phyloP scores from a whole-genome alignment of 2,113 vertebrate species.

The Thomomys bottae region DNA sequence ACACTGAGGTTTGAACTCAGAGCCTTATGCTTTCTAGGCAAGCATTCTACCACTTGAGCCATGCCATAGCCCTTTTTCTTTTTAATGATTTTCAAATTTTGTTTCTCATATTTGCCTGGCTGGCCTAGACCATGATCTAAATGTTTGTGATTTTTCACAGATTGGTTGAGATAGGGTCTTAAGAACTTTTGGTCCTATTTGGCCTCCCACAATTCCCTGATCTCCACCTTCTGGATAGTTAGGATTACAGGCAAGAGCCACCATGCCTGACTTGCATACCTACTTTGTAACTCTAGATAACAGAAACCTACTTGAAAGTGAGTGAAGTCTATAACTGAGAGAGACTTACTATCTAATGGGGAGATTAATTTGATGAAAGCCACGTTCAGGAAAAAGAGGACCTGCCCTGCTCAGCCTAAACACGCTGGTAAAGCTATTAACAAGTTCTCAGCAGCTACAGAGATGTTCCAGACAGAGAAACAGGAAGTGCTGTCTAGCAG shows the following conservation, averaged over 20 bases:
- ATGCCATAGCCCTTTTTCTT: neutral
- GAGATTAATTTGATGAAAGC: neutral
- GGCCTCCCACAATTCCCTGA: too few relatives aligned
- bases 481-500: neutral
- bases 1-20: neutral
- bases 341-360: neutral
- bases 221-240: too few relatives aligned
- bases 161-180: too few relatives aligned
- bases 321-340: slow-evolving; percentile 17
- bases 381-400: too few relatives aligned
- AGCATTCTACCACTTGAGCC: neutral
- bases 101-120: too few relatives aligned
- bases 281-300: too few relatives aligned
- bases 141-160: too few relatives aligned
- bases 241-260: too few relatives aligned
- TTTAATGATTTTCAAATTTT: too few relatives aligned
- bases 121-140: too few relatives aligned
- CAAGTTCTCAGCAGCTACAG: neutral
- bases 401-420: neutral
- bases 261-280: too few relatives aligned
- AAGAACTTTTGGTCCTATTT: too few relatives aligned
- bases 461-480: neutral
- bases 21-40: neutral
- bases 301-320: neutral
- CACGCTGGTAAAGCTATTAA: neutral